Conservation (phyloP, 2,888 invertebrate genomes). For the Neoitamus cyanurus region DNA sequence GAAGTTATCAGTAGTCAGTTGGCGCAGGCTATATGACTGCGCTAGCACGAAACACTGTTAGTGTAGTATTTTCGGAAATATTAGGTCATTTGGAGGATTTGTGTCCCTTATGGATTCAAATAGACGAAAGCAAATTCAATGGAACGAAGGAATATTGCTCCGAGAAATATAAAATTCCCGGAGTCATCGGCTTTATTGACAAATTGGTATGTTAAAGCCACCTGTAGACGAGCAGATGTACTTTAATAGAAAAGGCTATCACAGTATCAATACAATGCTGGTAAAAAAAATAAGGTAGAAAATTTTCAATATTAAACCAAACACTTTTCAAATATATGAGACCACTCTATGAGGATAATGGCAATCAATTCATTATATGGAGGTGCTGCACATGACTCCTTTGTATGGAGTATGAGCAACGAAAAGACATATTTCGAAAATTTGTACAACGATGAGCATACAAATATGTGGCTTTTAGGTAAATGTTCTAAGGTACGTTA, state of each 20-base stretch:
- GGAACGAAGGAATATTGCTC: neutral
- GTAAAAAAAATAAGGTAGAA: neutral
- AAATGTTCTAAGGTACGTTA: neutral
- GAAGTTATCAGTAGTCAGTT: neutral
- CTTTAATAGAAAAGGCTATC: neutral
- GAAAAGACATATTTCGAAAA: neutral
- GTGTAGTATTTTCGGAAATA: neutral
- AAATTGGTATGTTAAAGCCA: neutral
- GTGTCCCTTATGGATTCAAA: neutral
- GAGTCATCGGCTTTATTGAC: neutral
- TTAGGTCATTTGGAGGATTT: neutral
- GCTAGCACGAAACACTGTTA: neutral
- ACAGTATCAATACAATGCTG: neutral
- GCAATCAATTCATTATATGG: neutral
- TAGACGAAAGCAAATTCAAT: neutral
- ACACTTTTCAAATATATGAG: neutral
- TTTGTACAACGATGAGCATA: neutral
- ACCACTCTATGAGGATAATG: neutral
- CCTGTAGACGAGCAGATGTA: neutral
- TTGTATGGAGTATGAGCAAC: neutral
- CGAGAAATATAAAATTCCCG: neutral
- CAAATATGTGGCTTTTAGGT: neutral
- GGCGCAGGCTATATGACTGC: neutral
- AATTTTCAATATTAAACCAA: neutral
- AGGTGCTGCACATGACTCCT: conserved; percentile 2